Base-by-base conservation (phyloP, 2,888 invertebrate species). In the Noctua janthina region DNA sequence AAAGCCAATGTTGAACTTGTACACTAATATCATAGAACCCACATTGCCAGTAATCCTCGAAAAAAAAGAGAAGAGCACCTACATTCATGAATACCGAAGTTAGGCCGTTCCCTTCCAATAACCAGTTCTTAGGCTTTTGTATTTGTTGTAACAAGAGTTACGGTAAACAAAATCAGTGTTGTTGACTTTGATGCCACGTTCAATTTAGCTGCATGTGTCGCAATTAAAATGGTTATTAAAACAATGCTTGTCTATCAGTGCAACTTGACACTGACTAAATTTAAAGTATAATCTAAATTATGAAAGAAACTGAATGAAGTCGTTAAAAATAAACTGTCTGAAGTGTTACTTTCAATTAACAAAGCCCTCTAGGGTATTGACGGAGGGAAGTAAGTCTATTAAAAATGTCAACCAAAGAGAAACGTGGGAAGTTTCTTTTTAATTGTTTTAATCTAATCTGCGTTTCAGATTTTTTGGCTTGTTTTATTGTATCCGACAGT, bases 271-370 rank as follows among this genome's bases (percentile, higher is more conserved):
- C 39, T 29, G 11, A 54, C 8, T 17, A 23, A 23, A 74, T 49
- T 23, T 15, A 15, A 76, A 76, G 59, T 20, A 59, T 35, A 74
- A 46, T 17, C 46, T 29, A 62, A 17, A 15, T 51, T 51, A 29
- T 43, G 15, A 51, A 78, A 8, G 51, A 64, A 54, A 46, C 20
- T 78, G 51, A 78, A 59, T 29, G 29, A 54, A 71, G 49, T 62
- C 20, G 10, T 78, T 78, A 56, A 56, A 67, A 80, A 78, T 23
- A 59, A 51, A 23, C 13, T 39, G 35, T 39, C 23, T 7, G 56
- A 51, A 81, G 81, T 51, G 81, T 51, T 70, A 35, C 29, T 70
- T 51, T 13, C 23, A 79, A 79, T 79, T 81, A 79, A 51, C 29
- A 29, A 29, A 51, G 39, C 49, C 78, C 71, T 62, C 68, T 15